Conservation (phyloP, 2,113 vertebrate genomes). For the Megaleporinus macrocephalus region DNA sequence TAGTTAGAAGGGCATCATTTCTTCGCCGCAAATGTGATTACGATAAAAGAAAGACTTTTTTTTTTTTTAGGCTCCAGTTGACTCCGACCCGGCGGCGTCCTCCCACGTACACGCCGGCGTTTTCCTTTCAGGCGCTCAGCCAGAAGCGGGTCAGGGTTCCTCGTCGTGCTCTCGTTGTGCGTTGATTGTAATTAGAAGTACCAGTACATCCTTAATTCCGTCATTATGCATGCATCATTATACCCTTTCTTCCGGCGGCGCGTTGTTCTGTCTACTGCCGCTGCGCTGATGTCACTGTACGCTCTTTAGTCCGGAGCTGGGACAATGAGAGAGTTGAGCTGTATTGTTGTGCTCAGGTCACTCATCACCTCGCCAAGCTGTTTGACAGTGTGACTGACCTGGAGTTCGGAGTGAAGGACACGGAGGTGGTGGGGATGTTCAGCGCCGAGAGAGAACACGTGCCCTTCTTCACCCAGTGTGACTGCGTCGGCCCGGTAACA, state of each 20-base stretch:
- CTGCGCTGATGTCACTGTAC: background rate
- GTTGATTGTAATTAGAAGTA: slow-evolving; percentile 47
- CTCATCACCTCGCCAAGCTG: slow-evolving; percentile 78
- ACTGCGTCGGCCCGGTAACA: slow-evolving; percentile 74
- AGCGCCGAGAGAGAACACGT: slow-evolving; percentile 83
- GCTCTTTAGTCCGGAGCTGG: slow-evolving; percentile 26
- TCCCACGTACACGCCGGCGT: slow-evolving; percentile 42
- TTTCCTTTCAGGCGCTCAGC: slow-evolving; percentile 35
- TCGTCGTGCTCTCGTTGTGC: slow-evolving; percentile 41
- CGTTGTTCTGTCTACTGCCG: background rate
- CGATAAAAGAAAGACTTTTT: slow-evolving; percentile 43
- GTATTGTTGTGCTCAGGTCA: slow-evolving; percentile 72
- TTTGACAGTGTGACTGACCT: slow-evolving; percentile 81
- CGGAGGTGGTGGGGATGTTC: slow-evolving; percentile 77
- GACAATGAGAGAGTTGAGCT: slow-evolving; percentile 8
- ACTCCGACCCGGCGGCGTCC: slow-evolving; percentile 46
- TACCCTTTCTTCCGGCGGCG: background rate
- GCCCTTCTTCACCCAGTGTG: slow-evolving; percentile 68
- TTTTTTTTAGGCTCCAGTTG: slow-evolving; percentile 36
- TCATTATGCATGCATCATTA: slow-evolving; percentile 46
- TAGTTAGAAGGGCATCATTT: slow-evolving; percentile 33
- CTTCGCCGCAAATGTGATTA: slow-evolving; percentile 41
- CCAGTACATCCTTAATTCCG: slow-evolving; percentile 38
- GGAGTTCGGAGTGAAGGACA: slow-evolving; percentile 71
- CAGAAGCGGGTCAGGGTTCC: slow-evolving; percentile 39